Percentiles rank a stretch among this genome's conserved stretches.
Evolutionary conservation across 92 coral and sea anemone species (phyloP).

Genomic region (Parazoanthus swiftii): DNA sequence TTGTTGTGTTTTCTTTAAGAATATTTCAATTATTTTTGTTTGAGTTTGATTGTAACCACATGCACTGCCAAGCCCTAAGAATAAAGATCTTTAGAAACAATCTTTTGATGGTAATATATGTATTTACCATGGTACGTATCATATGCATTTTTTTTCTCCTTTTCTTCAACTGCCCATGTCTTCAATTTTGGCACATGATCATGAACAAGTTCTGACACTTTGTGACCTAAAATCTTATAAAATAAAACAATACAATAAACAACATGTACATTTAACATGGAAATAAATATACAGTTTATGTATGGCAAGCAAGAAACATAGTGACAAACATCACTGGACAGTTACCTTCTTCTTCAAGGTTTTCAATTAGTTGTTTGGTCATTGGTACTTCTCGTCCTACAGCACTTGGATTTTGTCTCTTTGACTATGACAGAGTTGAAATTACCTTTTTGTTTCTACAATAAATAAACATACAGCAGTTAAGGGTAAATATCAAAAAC

Average conservation of each 20-base stretch:
- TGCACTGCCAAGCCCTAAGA: too few species aligned
- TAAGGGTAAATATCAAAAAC: too few species aligned
- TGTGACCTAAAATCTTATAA: background rate
- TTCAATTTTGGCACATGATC: slow-evolving; percentile 37
- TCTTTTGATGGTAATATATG: too few species aligned
- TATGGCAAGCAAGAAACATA: background rate
- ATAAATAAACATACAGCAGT: background rate
- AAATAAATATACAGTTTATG: too few species aligned
- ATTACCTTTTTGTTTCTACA: slow-evolving; percentile 46
- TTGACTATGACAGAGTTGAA: slow-evolving; percentile 31
- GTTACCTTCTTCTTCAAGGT: slow-evolving; percentile 45
- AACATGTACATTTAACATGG: too few species aligned
- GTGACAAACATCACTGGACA: background rate
- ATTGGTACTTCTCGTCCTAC: slow-evolving; percentile 48
- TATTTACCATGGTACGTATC: slow-evolving; percentile 50
- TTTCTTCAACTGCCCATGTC: slow-evolving; percentile 33
- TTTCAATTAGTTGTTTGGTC: slow-evolving; percentile 46
- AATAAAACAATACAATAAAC: too few species aligned
- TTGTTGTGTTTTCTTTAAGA: too few species aligned
- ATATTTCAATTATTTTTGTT: too few species aligned
- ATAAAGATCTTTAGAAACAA: too few species aligned
- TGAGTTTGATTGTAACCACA: too few species aligned
- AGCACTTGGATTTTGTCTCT: slow-evolving; percentile 43
- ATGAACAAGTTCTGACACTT: slow-evolving; percentile 46
- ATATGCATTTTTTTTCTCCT: slow-evolving; percentile 34